Evolutionary conservation across 2,113 vertebrate species (phyloP).

Genomic region (Halcyon senegalensis): DNA sequence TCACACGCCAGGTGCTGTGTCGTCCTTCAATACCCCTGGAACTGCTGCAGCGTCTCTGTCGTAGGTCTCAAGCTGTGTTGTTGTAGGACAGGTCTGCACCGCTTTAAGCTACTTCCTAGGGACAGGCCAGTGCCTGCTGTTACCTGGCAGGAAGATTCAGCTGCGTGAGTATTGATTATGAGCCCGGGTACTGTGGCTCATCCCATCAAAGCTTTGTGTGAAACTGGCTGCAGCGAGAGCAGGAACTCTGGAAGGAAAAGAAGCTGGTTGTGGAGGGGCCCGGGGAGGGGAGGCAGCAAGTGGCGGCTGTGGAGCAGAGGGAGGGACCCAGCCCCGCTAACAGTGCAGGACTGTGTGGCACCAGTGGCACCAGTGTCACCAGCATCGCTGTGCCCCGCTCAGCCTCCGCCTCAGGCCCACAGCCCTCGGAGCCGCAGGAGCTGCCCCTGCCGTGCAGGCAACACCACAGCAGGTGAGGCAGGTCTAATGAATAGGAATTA

Average conservation of each 20-base stretch:
- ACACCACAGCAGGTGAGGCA: not conserved
- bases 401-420: too few relatives aligned
- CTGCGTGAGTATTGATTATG: not conserved
- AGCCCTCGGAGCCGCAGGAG: fast-evolving
- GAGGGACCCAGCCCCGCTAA: not conserved
- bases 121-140: not conserved
- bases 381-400: fast-evolving
- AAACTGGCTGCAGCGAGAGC: not conserved
- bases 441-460: fast-evolving
- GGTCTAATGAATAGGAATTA: not conserved
- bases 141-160: not conserved
- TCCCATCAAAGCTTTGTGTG: fast-evolving
- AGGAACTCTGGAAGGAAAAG: not conserved
- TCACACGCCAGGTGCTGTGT: not conserved
- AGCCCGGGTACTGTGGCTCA: not conserved
- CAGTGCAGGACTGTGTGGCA: not conserved
- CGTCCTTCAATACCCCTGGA: not conserved
- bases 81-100: not conserved
- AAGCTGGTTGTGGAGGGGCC: not conserved
- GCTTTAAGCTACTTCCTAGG: not conserved
- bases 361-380: not conserved
- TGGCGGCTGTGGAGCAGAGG: not conserved
- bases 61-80: not conserved
- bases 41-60: not conserved
- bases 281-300: not conserved